Evolutionary conservation across 2,888 invertebrate species (phyloP), one percentile per base, ranked within the genome.

Genomic region (Sminthurides aquaticus): DNA sequence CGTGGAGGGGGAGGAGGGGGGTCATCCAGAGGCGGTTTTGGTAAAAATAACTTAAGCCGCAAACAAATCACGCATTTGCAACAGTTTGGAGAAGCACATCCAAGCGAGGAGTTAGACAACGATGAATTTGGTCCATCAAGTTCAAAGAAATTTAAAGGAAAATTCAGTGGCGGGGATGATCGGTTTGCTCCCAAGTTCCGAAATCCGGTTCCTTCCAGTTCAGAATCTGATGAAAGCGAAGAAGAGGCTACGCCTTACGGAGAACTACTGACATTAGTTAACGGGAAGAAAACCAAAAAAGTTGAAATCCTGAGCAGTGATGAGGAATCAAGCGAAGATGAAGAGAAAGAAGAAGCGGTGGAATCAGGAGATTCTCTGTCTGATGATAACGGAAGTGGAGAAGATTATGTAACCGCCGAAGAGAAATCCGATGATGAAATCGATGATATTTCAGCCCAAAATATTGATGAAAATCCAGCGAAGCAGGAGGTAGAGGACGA

Each of bases 381-480:
- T 15, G 43, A 34, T 11, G 8, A 83, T 64, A 76, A 76, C 15
- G 79, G 77, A 67, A 75, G 80, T 54, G 75, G 78, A 67, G 76
- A 78, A 67, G 69, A 70, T 60, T 75, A 78, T 65, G 79, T 79
- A 49, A 77, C 76, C 26, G 78, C 78, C 1, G 81, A 81, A 64
- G 79, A 80, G 25, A 82, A 83, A n/a, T 83, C 83, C 67, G 83
- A 83, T 63, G 80, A 80, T 66, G 74, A 76, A 52, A 34, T 34
- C 43, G 15, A 34, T 34, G 43, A 15, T 11, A 34, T 11, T 34
- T 34, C 43, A 34, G 43, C 43, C 43, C 8, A 34, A 34, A 5
- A 83, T 64, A 76, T 76, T 15, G 79, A 78, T 67, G 76, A 78
- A 67, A 69, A 70, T 60, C 75, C 8, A 11, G 43, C 43, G 15